Evolutionary conservation across 2,888 invertebrate genomes (phyloP), one percentile per base, ranked within the genome.

Genomic region (Clepsis dumicolana): DNA sequence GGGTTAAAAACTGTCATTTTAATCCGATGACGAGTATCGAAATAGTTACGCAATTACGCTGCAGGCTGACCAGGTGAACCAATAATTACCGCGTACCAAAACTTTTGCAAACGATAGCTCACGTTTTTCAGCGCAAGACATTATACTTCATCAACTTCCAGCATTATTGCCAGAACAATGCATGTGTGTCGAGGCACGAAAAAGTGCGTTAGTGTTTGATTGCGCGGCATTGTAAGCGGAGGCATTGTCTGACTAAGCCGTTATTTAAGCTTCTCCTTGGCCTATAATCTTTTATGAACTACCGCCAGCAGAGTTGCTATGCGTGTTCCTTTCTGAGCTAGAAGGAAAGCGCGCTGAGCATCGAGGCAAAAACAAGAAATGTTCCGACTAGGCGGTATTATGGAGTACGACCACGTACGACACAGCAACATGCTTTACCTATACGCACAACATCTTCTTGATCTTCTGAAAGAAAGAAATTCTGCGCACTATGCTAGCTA

Each of bases 151-250:
- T 35, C 56, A 56, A 56, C 21, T 56, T 35, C 56, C 56, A 56
- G 41, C n/a, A 38, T 59, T 38, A 59, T 25, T 18, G 24, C 25
- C 35, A 41, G 41, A 59, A 59, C 59, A 59, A 59, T 59, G 59
- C 25, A 59, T 59, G 59, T 41, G 41, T 59, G 41, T 59, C 59
- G 25, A n/a, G 59, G 24, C 59, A 59, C 41, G 57, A 59, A 59
- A 59, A 59, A 59, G 14, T 32, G 56, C 56, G 59, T 59, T 41
- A 59, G 41, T 25, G 38, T 41, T 59, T 41, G 41, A 41, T 59
- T 59, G 25, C 16, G 14, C 25, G 41, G 41, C 38, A 41, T 56
- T 56, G 56, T 56, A 12, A 12, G 21, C 32, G 32, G 35, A 12
- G 56, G 56, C 35, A 56, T 59, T 59, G 59, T 59, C 59, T 59